These are phyloP conservation scores for Brienomyrus longianalis DNA, from an alignment of 2,113 vertebrate species.

Conservation along the genomic window DNA sequence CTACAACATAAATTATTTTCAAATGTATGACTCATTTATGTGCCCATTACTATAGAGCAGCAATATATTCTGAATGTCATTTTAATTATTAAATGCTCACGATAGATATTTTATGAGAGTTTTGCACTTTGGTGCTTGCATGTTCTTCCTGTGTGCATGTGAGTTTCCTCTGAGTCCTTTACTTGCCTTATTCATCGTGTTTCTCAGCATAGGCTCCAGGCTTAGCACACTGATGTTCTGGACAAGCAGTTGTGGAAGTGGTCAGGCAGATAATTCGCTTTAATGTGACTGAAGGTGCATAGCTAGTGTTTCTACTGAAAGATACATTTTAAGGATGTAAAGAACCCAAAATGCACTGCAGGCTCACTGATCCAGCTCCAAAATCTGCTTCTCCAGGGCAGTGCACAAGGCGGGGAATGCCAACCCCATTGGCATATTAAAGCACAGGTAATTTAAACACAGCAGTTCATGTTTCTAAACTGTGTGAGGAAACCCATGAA, in stretches of 20 bases:
- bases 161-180: not conserved
- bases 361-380: not conserved
- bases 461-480: constrained; percentile 32
- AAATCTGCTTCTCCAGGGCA: constrained; percentile 29
- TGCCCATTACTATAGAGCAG: not conserved
- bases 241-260: not conserved
- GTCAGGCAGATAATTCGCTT: not conserved
- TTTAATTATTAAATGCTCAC: not conserved
- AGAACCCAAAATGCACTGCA: not conserved
- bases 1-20: not conserved
- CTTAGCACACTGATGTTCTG: not conserved
- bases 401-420: constrained; percentile 29
- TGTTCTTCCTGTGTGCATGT: not conserved
- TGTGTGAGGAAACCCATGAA: not conserved
- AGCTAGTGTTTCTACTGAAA: not conserved
- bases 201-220: not conserved
- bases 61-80: not conserved
- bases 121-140: not conserved
- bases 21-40: not conserved
- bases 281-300: no score
- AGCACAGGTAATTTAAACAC: constrained; percentile 38
- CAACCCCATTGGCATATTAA: not conserved
- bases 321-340: not conserved
- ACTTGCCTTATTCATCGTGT: not conserved
- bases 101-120: not conserved